phyloP scores from a whole-genome alignment of 2,113 vertebrate genomes.

The Leucosticte australis region DNA sequence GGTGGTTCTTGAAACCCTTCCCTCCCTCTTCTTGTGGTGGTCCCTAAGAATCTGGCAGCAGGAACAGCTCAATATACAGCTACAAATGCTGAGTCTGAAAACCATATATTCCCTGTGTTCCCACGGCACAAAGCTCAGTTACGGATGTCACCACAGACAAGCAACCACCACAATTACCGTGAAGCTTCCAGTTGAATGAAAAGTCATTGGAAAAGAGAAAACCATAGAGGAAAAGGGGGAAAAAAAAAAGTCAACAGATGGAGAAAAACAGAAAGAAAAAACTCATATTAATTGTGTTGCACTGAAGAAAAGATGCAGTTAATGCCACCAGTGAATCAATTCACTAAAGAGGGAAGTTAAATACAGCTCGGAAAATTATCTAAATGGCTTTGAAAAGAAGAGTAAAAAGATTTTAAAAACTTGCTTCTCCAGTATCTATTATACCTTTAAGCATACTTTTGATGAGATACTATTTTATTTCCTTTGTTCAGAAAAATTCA shows the following conservation, averaged over 20 bases:
- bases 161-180: background rate
- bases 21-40: constrained; percentile 52
- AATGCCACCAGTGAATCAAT: background rate
- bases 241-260: background rate
- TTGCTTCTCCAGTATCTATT: background rate
- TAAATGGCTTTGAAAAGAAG: background rate
- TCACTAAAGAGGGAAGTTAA: background rate
- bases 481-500: background rate
- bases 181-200: constrained; percentile 42
- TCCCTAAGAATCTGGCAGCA: constrained; percentile 55
- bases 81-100: constrained; percentile 45
- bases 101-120: constrained; percentile 15
- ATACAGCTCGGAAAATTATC: background rate
- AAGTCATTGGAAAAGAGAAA: constrained; percentile 33
- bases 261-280: background rate
- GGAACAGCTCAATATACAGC: constrained; percentile 24
- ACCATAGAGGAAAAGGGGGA: background rate
- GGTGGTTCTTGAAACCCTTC: constrained; percentile 55
- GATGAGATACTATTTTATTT: background rate
- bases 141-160: constrained; percentile 11
- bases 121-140: constrained; percentile 48
- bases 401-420: background rate
- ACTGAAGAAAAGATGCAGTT: background rate
- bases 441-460: background rate
- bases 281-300: background rate